These are phyloP conservation scores for Cybosia mesomella DNA, from an alignment of 2,888 invertebrate genomes.

Conservation along the genomic window DNA sequence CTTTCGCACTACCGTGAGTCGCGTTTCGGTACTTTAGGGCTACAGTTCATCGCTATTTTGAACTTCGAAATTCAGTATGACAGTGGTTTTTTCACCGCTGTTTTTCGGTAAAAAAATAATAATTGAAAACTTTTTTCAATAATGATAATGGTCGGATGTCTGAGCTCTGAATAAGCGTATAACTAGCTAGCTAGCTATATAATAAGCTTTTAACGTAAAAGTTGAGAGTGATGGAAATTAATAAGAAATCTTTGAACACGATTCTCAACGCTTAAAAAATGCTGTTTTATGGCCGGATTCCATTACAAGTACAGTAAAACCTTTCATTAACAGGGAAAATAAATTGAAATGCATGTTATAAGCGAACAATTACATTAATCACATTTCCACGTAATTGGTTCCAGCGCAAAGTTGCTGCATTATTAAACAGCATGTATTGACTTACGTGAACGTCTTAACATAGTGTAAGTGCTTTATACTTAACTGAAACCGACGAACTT, in stretches of 20 bases:
- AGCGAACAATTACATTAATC: conserved; percentile 58
- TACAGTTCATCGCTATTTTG: no score
- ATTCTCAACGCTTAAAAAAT: background rate
- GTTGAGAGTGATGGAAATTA: background rate
- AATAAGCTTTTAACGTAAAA: background rate
- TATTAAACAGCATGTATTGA: conserved; percentile 52
- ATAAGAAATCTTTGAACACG: background rate
- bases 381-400: conserved; percentile 61
- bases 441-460: conserved; percentile 40
- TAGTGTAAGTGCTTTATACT: background rate
- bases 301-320: conserved; percentile 20
- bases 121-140: no score
- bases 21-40: no score
- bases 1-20: no score
- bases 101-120: no score
- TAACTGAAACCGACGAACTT: background rate
- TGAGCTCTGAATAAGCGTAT: background rate
- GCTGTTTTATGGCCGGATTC: conserved; percentile 14
- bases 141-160: background rate
- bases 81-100: no score
- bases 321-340: conserved; percentile 35
- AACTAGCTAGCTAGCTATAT: no score
- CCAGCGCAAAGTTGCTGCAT: conserved; percentile 60
- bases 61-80: no score
- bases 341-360: conserved; percentile 46